Percentiles rank a stretch among this genome's conserved stretches.
Conservation (phyloP, 1,140 invertebrate species). For the Bombus ignitus region DNA sequence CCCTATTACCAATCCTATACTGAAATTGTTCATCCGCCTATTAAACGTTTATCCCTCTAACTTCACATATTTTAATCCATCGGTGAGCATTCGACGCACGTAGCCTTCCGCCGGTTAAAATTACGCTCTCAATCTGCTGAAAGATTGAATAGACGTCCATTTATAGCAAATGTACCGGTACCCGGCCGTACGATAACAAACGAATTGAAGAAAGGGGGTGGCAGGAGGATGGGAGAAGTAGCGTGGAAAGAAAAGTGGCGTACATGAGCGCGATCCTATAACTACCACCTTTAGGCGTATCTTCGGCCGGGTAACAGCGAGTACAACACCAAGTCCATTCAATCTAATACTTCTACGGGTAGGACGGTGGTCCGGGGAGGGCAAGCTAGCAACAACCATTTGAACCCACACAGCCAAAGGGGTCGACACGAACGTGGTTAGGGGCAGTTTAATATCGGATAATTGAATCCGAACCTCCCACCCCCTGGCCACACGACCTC, state of each 20-base stretch:
- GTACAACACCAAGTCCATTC: conserved; percentile 82
- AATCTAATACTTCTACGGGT: conserved; percentile 80
- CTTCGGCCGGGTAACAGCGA: conserved; percentile 75
- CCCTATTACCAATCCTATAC: not conserved
- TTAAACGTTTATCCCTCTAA: not conserved
- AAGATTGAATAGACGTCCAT: conserved; percentile 22
- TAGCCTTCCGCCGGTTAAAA: not conserved
- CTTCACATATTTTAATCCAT: not conserved
- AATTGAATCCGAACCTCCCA: conserved; percentile 81
- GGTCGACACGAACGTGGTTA: conserved; percentile 79
- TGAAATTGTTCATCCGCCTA: not conserved
- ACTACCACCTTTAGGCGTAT: conserved; percentile 77
- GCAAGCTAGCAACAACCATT: conserved; percentile 77
- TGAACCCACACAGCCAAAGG: conserved; percentile 76
- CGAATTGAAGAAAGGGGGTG: not conserved
- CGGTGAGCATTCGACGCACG: not conserved
- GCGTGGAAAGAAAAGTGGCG: conserved; percentile 49
- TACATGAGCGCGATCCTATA: conserved; percentile 66
- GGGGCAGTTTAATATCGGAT: conserved; percentile 83
- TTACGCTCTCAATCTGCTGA: conserved; percentile 8
- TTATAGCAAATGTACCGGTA: conserved; percentile 19
- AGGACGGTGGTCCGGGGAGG: not conserved
- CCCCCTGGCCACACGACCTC: conserved; percentile 61
- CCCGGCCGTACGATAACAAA: conserved; percentile 25
- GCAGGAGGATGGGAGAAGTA: not conserved